Evolutionary conservation across 2,888 invertebrate species (phyloP).

Genomic region (Phorcus lineatus): DNA sequence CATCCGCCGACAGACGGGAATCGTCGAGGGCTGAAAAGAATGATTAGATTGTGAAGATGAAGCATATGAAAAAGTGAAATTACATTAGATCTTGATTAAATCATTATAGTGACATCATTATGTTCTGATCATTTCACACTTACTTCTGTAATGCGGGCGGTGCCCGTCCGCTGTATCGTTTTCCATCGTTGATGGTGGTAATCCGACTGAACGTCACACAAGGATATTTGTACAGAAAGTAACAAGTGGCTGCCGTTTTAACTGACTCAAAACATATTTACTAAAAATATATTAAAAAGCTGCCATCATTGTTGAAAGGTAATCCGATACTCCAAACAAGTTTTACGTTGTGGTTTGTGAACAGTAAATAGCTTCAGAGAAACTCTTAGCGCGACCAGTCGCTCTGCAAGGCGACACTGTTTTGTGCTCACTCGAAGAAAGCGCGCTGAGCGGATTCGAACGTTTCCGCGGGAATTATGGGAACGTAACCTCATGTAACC

Average conservation of each 20-base stretch:
- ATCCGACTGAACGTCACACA: not conserved
- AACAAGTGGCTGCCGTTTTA: not conserved
- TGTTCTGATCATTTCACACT: conserved; percentile 24
- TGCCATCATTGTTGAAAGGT: not conserved
- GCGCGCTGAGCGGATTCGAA: conserved; percentile 40
- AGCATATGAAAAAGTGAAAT: not conserved
- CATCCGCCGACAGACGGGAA: conserved; percentile 79
- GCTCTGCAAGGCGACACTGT: not conserved
- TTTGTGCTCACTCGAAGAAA: conserved; percentile 37
- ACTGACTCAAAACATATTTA: not conserved
- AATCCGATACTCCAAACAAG: not conserved
- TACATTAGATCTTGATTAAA: not conserved
- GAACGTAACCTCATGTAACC: conserved; percentile 41
- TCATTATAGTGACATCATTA: not conserved
- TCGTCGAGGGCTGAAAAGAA: conserved; percentile 48
- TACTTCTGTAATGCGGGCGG: conserved; percentile 53
- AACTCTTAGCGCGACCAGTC: not conserved
- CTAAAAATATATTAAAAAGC: not conserved
- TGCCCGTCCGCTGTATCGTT: conserved; percentile 31
- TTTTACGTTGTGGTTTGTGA: no score
- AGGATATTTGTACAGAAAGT: not conserved
- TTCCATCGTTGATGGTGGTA: conserved; percentile 18
- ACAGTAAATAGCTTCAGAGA: not conserved
- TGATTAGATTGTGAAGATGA: not conserved
- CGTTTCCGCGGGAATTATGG: conserved; percentile 61